Base-by-base conservation (phyloP, 1,140 invertebrate genomes). In the Leptoteleia sp. region DNA sequence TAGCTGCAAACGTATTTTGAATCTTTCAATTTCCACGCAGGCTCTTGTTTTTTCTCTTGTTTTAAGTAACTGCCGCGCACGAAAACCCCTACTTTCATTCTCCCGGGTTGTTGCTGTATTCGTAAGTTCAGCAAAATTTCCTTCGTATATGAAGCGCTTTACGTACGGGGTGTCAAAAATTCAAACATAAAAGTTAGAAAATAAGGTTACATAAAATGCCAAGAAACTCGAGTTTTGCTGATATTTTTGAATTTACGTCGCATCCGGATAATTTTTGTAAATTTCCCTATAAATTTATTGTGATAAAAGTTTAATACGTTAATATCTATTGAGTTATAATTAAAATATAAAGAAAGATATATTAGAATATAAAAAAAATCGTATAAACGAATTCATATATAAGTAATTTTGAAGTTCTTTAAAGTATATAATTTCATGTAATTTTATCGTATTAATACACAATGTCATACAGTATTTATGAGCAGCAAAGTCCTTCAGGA, bases 141-240 rank as follows among this genome's bases (percentile, higher is more conserved):
- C 31, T 31, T 31, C 27, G 15, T 31, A 22, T 15, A 48, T 16
- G 45, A 48, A 48, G n/a, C 12, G 6, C 25, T 1, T 1, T 15
- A 25, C 29, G n/a, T 48, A 12, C 6, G 11, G 27, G 27, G 45
- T 48, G 27, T 48, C 45, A 31, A 31, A 48, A 29, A 15, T 31
- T 2, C 31, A 15, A 15, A 47, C n/a, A 8, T 27, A 40, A 40
- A 55, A 25, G 11, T 55, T 15, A 5, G 5, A 40, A 55, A 25
- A 59, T 59, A 38, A 59, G 25, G 17, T 40, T 12, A 12, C 52
- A 29, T 57, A 57, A 57, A 57, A 42, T 29, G 31, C 9, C n/a
- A n/a, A 17, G 7, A 6, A 50, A 33, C 33, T 16, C 33, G n/a
- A 50, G 17, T 50, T 33, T 50, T 17, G 33, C 13, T 17, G 19